A percentile compares a stretch with the other conserved stretches of the same genome.
phyloP scores from a whole-genome alignment of 2,113 vertebrate genomes.

The Sphaerodactylus townsendi region DNA sequence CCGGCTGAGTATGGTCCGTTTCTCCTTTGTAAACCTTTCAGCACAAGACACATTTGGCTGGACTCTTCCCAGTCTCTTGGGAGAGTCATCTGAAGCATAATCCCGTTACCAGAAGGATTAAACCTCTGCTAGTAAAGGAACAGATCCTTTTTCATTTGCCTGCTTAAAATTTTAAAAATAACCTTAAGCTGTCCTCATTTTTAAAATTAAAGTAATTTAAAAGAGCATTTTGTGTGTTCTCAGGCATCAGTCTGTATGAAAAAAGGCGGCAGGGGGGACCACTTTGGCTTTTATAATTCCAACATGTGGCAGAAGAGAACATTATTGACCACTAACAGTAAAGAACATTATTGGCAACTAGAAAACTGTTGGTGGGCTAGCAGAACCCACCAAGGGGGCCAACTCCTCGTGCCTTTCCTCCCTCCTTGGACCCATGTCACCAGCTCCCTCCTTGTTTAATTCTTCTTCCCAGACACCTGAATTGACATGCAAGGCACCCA shows the following conservation, averaged over 20 bases:
- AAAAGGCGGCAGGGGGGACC: conserved; percentile 33
- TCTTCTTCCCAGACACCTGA: too few relatives aligned
- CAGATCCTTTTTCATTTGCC: conserved; percentile 46
- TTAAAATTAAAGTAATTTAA: conserved; percentile 16
- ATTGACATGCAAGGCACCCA: too few relatives aligned
- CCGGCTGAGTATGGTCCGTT: conserved; percentile 54
- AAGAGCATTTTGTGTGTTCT: conserved; percentile 44
- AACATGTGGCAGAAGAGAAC: conserved; percentile 40
- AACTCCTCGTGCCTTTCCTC: too few relatives aligned
- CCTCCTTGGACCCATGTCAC: too few relatives aligned
- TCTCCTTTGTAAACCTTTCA: conserved; percentile 69
- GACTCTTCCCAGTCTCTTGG: conserved; percentile 32
- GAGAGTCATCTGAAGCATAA: conserved; percentile 66
- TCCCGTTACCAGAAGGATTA: conserved; percentile 58
- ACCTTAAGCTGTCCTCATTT: conserved; percentile 47
- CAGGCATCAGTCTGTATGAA: conserved; percentile 52
- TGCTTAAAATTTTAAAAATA: conserved; percentile 49
- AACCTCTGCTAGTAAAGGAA: conserved; percentile 66
- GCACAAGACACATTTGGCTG: conserved; percentile 49
- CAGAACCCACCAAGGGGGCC: too few relatives aligned
- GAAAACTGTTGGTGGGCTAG: too few relatives aligned
- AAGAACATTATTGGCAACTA: too few relatives aligned
- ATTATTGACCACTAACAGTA: too few relatives aligned
- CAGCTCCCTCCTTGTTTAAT: too few relatives aligned
- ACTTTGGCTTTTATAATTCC: conserved; percentile 53